Evolutionary conservation across 2,888 invertebrate genomes (phyloP), one percentile per base, ranked within the genome.

Genomic region (Minunthozetes semirufus): DNA sequence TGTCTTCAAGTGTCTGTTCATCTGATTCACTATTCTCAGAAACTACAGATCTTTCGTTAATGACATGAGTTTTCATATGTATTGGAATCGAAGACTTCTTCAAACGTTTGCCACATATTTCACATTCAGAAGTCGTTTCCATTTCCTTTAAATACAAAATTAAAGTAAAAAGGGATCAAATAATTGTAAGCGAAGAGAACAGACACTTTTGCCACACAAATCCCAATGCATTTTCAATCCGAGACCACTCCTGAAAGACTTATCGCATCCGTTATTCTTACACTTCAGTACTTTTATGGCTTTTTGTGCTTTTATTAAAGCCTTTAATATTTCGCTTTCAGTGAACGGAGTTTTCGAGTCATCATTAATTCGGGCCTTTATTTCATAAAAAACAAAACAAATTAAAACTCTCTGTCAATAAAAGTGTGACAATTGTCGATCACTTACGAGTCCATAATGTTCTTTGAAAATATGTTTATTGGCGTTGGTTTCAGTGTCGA

Each of bases 311-410:
- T 56, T 76, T 8, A 66, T 66, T 22, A 63, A 70, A 33, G 25
- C 66, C 38, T 73, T 76, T 13, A 75, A 25, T 13, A 42, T 59
- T 29, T 76, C 76, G 13, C 1, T 48, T 27, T 75, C 63, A 53
- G 22, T 72, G 29, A 72, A 66, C 9, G 72, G 72, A n/a, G 61
- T 72, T 22, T 68, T 75, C 27, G 13, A 22, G 11, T 27, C 53
- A 25, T 75, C 75, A 72, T 75, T 75, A 48, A 75, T 63, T 27
- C 61, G 38, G 22, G 75, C 75, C 75, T 75, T 42, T 19, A 27
- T n/a, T n/a, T n/a, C n/a, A 22, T 63, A 38, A 5, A 9, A 3
- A 13, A n/a, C 9, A 33, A 33, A 15, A 63, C 27, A 11, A 6
- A n/a, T 63, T 63, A 17, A 38, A n/a, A 5, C 29, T 17, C 29